A percentile compares a stretch with the other conserved stretches of the same genome.
Evolutionary conservation across 2,888 invertebrate genomes (phyloP).

Genomic region (Nymphalis polychloros): DNA sequence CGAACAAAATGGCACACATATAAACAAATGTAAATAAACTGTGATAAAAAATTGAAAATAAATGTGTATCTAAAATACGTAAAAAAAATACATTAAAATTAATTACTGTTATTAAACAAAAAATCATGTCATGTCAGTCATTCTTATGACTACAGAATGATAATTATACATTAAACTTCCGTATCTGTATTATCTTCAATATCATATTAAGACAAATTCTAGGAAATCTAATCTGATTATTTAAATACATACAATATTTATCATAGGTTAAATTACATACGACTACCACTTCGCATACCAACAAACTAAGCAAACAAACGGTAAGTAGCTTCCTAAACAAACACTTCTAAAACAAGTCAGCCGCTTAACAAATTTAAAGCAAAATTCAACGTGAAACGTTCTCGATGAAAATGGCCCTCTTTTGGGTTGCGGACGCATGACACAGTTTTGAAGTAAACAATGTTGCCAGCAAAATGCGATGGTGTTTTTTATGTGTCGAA

Average conservation of each 20-base stretch:
- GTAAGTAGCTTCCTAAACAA: conserved; percentile 41
- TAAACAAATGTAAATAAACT: no score
- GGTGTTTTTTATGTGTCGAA: not conserved
- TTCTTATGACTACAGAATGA: no score
- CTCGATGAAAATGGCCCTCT: conserved; percentile 45
- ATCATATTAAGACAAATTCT: no score
- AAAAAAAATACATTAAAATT: no score
- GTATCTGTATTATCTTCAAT: no score
- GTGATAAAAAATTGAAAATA: no score
- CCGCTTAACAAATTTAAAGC: conserved; percentile 49
- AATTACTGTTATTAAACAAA: no score
- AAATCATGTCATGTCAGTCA: no score
- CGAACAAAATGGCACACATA: no score
- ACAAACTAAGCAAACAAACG: conserved; percentile 41
- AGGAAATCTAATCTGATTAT: no score
- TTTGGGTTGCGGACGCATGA: conserved; percentile 33
- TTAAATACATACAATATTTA: not conserved
- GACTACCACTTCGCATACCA: conserved; percentile 23
- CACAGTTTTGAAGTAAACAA: conserved; percentile 1
- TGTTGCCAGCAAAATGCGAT: not conserved
- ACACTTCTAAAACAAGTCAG: conserved; percentile 47
- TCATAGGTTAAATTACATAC: conserved; percentile 1
- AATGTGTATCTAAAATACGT: no score
- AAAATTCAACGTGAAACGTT: conserved; percentile 52
- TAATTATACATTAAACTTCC: no score